Evolutionary conservation across 2,888 invertebrate genomes (phyloP).

Genomic region (Hydrotaea diabolus): DNA sequence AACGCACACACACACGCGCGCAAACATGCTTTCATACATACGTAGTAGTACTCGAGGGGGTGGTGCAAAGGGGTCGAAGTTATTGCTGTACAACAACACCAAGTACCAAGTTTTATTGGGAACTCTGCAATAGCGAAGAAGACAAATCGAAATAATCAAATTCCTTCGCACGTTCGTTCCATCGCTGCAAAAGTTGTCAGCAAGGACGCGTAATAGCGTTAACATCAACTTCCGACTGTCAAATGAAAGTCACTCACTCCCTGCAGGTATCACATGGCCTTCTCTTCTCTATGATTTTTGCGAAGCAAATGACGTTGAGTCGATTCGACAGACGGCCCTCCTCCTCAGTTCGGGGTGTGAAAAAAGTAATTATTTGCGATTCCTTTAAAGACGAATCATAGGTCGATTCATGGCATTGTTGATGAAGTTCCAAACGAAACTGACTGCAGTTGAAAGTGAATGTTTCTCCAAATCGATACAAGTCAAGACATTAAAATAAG

Average conservation of each 20-base stretch:
- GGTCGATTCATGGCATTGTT: too few relatives aligned
- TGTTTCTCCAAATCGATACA: too few relatives aligned
- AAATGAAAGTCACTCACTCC: conserved; percentile 68
- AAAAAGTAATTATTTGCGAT: too few relatives aligned
- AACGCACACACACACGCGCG: too few relatives aligned
- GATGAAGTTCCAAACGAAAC: too few relatives aligned
- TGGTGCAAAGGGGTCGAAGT: neutral
- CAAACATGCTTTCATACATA: too few relatives aligned
- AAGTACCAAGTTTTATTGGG: conserved; percentile 50
- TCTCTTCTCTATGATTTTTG: neutral
- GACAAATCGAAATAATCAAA: conserved; percentile 65
- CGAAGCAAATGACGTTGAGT: neutral
- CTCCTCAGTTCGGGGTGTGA: too few relatives aligned
- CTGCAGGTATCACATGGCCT: neutral
- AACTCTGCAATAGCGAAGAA: conserved; percentile 29
- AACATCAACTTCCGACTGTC: conserved; percentile 63
- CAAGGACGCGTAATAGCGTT: conserved; percentile 47
- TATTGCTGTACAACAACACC: conserved; percentile 3
- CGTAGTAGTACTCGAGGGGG: neutral
- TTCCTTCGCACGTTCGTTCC: conserved; percentile 45
- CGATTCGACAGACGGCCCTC: neutral
- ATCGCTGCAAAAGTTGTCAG: conserved; percentile 6
- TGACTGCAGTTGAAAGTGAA: too few relatives aligned
- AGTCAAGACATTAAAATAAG: too few relatives aligned
- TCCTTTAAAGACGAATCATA: too few relatives aligned